Evolutionary conservation across 2,113 vertebrate species (phyloP), one percentile per base, ranked within the genome.

Genomic region (Xyrauchen texanus): DNA sequence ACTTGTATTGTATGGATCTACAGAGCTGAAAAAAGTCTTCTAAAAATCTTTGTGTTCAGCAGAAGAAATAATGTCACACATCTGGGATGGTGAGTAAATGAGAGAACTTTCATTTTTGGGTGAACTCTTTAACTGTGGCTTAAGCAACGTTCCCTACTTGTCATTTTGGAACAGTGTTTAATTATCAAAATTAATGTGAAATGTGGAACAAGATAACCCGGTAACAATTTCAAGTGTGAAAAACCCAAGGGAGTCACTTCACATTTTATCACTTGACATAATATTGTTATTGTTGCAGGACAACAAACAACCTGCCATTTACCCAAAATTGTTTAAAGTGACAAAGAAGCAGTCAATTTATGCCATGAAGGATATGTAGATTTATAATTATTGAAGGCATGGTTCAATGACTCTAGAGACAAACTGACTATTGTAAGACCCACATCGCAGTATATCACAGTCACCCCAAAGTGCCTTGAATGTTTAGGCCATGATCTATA

Each of bases 381-480:
- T 55, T 4, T 11, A 46, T 15, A 44, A 63, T 13, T 45, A 42
- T 45, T 21, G 44, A 44, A 49, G 67, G 21, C 21, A 34, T 34
- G 1, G 21, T 34, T 34, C 21, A 34, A 34, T 34, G 21, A 34
- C 44, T 68, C 49, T 68, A 11, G 7, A 60, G 42, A 15, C 4
- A 68, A 64, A 76, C 49, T 49, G 3, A 13, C 61, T 63, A 11
- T 44, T 58, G 63, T 79, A 4, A 53, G 10, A 10, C 9, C 12
- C 8, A 8, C 44, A 15, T 49, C 58, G 46, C 69, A 72, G 71
- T 74, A 63, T 34, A 63, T 74, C 44, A 61, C 65, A 76, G 58
- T 12, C 42, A 46, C 67, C 49, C 47, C 69, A 44, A 82, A 79
- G 76, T 82, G 81, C 71, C 71, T 79, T 83, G 60, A 74, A 65